These are phyloP conservation scores for Hoplostethus mediterraneus DNA, from an alignment of 2,797 vertebrate genomes.

Conservation along the genomic window DNA sequence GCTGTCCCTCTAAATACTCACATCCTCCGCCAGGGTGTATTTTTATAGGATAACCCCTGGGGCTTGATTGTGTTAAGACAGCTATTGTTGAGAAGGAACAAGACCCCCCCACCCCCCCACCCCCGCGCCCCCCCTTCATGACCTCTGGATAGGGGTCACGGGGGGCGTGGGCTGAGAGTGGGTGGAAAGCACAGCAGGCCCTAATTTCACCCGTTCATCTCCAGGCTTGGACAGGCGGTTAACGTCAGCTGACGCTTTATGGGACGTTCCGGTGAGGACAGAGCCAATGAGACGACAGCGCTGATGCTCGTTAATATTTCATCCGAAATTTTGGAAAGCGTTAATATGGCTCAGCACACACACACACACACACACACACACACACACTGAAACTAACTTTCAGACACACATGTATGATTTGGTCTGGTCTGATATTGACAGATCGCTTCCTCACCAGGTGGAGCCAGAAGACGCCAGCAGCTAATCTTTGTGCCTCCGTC, in stretches of 20 bases:
- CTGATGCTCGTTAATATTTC: slow-evolving; percentile 58
- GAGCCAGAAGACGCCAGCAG: too few species aligned
- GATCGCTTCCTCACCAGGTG: too few species aligned
- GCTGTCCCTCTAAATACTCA: slow-evolving; percentile 48
- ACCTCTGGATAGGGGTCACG: slow-evolving; percentile 53
- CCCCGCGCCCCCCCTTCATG: slow-evolving; percentile 12
- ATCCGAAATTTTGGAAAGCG: slow-evolving; percentile 53
- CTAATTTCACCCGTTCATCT: slow-evolving; percentile 52
- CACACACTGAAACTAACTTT: slow-evolving; percentile 4
- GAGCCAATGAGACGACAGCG: slow-evolving; percentile 46
- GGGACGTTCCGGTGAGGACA: slow-evolving; percentile 51
- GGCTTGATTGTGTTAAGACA: slow-evolving; percentile 66
- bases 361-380: slow-evolving; percentile 4
- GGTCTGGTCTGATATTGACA: too few species aligned
- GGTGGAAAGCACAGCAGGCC: slow-evolving; percentile 60
- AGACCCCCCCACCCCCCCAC: slow-evolving; percentile 16
- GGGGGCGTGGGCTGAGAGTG: slow-evolving; percentile 36
- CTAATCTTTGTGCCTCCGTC: neutral
- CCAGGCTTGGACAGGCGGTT: slow-evolving; percentile 59
- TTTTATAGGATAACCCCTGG: slow-evolving; percentile 65
- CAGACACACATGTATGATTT: neutral
- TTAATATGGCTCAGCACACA: slow-evolving; percentile 40
- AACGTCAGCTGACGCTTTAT: slow-evolving; percentile 62
- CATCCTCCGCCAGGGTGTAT: slow-evolving; percentile 53
- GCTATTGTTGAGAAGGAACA: slow-evolving; percentile 61